A percentile compares a stretch with the other conserved stretches of the same genome.
These are phyloP conservation scores for Poecilia gillii DNA, from an alignment of 2,797 vertebrate species.

Conservation along the genomic window DNA sequence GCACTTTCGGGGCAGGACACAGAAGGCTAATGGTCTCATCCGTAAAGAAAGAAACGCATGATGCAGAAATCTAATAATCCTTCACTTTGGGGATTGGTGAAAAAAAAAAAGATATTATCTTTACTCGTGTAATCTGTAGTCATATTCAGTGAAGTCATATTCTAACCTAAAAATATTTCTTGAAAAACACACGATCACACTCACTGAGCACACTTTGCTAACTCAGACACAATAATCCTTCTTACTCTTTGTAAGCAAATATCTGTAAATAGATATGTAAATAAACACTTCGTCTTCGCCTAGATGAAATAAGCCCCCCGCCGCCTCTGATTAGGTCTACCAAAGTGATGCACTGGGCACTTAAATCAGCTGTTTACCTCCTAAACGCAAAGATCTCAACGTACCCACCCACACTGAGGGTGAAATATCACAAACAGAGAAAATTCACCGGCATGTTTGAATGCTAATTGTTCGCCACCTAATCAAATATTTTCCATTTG, in stretches of 20 bases:
- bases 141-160: constrained; percentile 4
- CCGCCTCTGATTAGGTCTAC: constrained; percentile 74
- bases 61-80: constrained; percentile 16
- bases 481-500: constrained; percentile 37
- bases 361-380: constrained; percentile 76
- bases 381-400: constrained; percentile 72
- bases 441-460: constrained; percentile 23
- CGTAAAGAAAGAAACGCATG: constrained; percentile 1
- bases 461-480: constrained; percentile 32
- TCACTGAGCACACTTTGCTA: constrained; percentile 59
- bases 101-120: not conserved
- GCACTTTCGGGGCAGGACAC: constrained; percentile 44
- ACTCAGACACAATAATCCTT: constrained; percentile 73
- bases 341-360: constrained; percentile 79
- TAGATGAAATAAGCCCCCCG: constrained; percentile 72
- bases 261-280: constrained; percentile 77
- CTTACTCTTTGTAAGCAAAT: constrained; percentile 73
- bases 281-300: constrained; percentile 76
- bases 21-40: constrained; percentile 19
- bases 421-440: constrained; percentile 61
- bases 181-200: not conserved
- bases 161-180: constrained; percentile 9
- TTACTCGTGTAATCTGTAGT: constrained; percentile 1
- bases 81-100: constrained; percentile 7
- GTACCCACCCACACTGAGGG: constrained; percentile 63